phyloP scores from a whole-genome alignment of 2,113 vertebrate genomes.

The Bungarus multicinctus region DNA sequence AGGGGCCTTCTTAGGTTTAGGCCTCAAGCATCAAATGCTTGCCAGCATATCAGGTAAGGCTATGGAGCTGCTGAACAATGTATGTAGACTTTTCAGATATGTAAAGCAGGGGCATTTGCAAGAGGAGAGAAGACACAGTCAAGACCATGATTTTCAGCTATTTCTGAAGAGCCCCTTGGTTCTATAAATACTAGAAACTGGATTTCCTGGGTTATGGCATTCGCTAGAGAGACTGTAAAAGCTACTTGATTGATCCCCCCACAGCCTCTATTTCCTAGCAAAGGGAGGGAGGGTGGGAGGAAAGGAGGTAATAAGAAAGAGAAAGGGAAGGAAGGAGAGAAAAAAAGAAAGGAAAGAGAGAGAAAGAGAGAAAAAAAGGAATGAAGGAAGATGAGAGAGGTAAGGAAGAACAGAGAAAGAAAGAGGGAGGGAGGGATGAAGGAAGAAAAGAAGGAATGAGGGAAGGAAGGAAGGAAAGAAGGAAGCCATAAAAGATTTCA shows the following conservation, averaged over 20 bases:
- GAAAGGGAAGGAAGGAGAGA: neutral
- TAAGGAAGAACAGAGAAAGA: too few species aligned
- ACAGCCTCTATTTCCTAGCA: neutral
- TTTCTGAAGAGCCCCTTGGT: neutral
- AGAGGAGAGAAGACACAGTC: neutral
- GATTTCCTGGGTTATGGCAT: neutral
- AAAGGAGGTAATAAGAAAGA: too few species aligned
- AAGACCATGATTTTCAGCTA: neutral
- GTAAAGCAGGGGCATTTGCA: neutral
- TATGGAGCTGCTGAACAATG: neutral
- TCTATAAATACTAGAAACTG: neutral
- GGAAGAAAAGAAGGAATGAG: too few species aligned
- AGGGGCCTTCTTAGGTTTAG: neutral
- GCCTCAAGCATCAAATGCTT: neutral
- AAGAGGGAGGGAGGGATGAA: neutral
- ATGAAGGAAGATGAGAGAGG: neutral
- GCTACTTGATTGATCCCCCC: neutral
- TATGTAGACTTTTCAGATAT: too few species aligned
- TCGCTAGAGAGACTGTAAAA: neutral
- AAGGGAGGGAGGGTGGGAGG: neutral
- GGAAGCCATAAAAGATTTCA: conserved; percentile 6
- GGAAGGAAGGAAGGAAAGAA: neutral
- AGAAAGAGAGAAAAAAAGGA: neutral
- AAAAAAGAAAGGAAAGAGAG: too few species aligned
- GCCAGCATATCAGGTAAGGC: too few species aligned